Percentiles rank a stretch among this genome's conserved stretches.
These are phyloP conservation scores for Silurus meridionalis DNA, from an alignment of 2,113 vertebrate species.

Conservation along the genomic window DNA sequence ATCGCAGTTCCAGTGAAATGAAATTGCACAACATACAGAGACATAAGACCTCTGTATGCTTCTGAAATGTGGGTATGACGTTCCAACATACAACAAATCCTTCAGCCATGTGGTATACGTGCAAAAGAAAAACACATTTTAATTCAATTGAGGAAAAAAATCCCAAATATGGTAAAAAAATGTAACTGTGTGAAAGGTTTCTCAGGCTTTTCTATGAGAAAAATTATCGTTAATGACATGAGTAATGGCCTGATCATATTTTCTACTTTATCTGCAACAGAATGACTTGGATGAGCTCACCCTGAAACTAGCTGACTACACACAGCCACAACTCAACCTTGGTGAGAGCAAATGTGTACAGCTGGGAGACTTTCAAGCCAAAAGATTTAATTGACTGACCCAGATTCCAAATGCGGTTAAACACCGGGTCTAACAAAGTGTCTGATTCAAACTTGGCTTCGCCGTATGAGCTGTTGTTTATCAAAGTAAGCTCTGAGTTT, in stretches of 20 bases:
- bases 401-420: not conserved
- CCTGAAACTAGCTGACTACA: not conserved
- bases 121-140: not conserved
- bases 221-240: not conserved
- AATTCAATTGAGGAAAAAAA: not conserved
- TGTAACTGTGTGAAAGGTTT: not conserved
- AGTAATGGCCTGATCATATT: constrained; percentile 9
- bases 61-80: not conserved
- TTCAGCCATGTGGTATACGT: too few relatives aligned
- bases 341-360: constrained; percentile 12
- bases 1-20: not conserved
- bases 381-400: not conserved
- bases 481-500: too few relatives aligned
- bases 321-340: not conserved
- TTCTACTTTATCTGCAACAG: constrained; percentile 1
- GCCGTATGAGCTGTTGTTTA: too few relatives aligned
- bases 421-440: too few relatives aligned
- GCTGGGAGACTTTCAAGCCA: not conserved
- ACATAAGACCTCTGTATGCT: not conserved
- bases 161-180: not conserved
- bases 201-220: not conserved
- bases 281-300: not conserved
- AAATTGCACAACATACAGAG: not conserved
- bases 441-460: too few relatives aligned
- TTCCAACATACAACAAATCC: not conserved